Evolutionary conservation across 2,888 invertebrate genomes (phyloP), one percentile per base, ranked within the genome.

Genomic region (Eudemis profundana): DNA sequence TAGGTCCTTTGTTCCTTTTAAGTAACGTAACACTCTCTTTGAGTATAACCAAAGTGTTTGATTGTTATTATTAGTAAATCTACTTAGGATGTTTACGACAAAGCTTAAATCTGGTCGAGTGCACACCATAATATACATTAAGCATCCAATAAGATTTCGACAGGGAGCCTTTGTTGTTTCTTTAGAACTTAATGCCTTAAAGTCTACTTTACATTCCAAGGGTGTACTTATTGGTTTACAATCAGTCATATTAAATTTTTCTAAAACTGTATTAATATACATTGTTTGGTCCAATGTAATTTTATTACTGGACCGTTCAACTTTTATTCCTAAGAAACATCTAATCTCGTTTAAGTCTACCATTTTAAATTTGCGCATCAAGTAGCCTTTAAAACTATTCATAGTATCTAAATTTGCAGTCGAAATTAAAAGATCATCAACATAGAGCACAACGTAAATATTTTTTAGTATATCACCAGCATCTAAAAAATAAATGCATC

Each of bases 1-100:
- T 23, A 76, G 47, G 63, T 74, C 46, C 51, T 70, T 36, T 44
- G 75, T 71, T 33, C 76, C 75, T 67, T 74, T 77, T 19, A 78
- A 56, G 66, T 77, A 78, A 54, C 73, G 69, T 19, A 77, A 67
- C 29, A 77, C 69, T 17, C 73, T 61, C 68, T 76, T 77, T 19
- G 74, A 49, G 65, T 60, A 70, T 61, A 68, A 51, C 74, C 74
- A 77, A n/a, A 74, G 38, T 70, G 72, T 71, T 29, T 33, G 60
- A 61, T 71, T 71, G 56, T 69, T 71, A 69, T 77, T 76, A 69
- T 57, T 74, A 54, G 68, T 68, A 60, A 70, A 76, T 61, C 75
- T 70, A 61, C 75, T 75, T 21, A 77, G 54, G 29, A 77, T 68
- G 69, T 73, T 75, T 36, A 77, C 61, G 47, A 65, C n/a, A 4